Evolutionary conservation across 2,888 invertebrate genomes (phyloP).

Genomic region (Polietes domitor): DNA sequence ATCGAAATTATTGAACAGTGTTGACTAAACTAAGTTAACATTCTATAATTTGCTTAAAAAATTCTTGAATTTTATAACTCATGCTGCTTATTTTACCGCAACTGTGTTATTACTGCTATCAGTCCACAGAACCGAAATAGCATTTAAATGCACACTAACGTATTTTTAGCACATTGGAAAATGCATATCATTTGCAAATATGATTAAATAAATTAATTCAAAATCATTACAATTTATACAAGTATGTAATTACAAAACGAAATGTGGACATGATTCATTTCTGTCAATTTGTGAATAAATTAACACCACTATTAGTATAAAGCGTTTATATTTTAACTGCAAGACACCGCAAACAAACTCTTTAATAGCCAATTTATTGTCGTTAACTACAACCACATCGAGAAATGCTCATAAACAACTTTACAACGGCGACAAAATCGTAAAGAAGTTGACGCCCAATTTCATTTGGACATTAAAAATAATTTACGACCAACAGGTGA

Average conservation of each 20-base stretch:
- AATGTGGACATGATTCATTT: conserved; percentile 10
- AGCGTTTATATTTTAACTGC: neutral
- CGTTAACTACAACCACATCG: conserved; percentile 22
- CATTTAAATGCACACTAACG: neutral
- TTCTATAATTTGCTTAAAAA: too few species aligned
- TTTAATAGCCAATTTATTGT: conserved; percentile 42
- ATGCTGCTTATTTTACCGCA: neutral
- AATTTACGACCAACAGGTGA: conserved; percentile 59
- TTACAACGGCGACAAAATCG: conserved; percentile 4
- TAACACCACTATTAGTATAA: conserved; percentile 46
- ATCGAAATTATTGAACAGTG: too few species aligned
- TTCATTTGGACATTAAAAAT: conserved; percentile 45
- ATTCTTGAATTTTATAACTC: too few species aligned
- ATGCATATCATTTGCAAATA: conserved; percentile 41
- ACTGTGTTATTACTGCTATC: neutral
- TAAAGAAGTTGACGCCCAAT: conserved; percentile 52
- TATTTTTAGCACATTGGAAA: neutral
- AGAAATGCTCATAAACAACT: neutral
- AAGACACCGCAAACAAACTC: neutral
- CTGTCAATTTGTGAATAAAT: conserved; percentile 31
- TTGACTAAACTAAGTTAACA: too few species aligned
- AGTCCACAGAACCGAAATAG: neutral
- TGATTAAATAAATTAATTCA: conserved; percentile 58
- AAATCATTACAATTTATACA: conserved; percentile 42
- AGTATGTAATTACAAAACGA: conserved; percentile 17